A percentile compares a stretch with the other conserved stretches of the same genome.
Conservation (phyloP, 2,888 invertebrate species). For the Seira ritae region DNA sequence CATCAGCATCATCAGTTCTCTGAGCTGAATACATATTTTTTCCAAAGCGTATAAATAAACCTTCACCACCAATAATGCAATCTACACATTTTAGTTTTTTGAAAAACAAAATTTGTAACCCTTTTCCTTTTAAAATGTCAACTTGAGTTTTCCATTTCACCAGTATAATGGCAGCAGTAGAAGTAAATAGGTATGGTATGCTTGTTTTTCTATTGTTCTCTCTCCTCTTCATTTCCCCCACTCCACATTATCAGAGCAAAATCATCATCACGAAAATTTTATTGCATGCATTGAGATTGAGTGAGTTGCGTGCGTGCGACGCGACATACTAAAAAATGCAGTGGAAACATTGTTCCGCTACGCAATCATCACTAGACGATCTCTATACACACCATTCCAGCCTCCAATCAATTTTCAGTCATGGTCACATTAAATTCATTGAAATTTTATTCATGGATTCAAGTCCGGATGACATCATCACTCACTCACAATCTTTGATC, state of each 20-base stretch:
- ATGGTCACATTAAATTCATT: not conserved
- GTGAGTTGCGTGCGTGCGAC: not conserved
- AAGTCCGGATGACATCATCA: slow-evolving; percentile 8
- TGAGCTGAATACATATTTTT: not conserved
- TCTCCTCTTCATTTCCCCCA: slow-evolving; percentile 17
- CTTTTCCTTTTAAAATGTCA: slow-evolving; percentile 47
- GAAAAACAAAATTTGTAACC: slow-evolving; percentile 29
- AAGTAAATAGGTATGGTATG: too few species aligned
- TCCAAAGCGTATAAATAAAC: too few species aligned
- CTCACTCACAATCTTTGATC: not conserved
- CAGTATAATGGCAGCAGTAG: too few species aligned
- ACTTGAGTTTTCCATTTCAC: slow-evolving; percentile 35
- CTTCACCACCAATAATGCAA: not conserved
- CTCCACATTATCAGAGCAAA: not conserved
- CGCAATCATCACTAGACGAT: not conserved
- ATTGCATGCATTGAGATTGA: not conserved
- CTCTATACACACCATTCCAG: not conserved
- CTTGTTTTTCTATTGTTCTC: slow-evolving; percentile 15
- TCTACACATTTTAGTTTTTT: not conserved
- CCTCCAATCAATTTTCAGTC: slow-evolving; percentile 3
- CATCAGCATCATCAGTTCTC: not conserved
- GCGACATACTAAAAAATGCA: slow-evolving; percentile 15
- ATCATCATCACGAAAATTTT: not conserved
- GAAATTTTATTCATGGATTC: slow-evolving; percentile 1
- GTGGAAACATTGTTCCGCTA: slow-evolving; percentile 12